Evolutionary conservation across 2,113 vertebrate genomes (phyloP).

Genomic region (Sorex fumeus): DNA sequence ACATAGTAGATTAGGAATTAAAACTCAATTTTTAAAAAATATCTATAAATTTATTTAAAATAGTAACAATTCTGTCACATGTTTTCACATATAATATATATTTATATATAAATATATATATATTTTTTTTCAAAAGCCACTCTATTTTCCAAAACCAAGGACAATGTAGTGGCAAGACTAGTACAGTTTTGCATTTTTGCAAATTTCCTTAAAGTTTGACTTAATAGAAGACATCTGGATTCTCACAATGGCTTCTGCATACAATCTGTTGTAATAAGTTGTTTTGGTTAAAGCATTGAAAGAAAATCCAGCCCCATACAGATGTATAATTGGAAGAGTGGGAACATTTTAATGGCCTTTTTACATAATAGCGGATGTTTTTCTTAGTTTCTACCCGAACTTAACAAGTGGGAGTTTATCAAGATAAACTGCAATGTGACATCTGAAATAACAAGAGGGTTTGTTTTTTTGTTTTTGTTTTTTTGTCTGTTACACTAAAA

Average conservation of each 20-base stretch:
- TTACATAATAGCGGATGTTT: slow-evolving; percentile 8
- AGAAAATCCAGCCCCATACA: slow-evolving; percentile 49
- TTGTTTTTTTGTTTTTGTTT: background rate
- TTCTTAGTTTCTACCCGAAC: slow-evolving; percentile 44
- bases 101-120: too few relatives aligned
- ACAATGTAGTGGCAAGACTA: slow-evolving; percentile 6
- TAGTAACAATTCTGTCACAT: background rate
- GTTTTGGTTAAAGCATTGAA: slow-evolving; percentile 63
- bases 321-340: background rate
- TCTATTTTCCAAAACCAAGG: slow-evolving; percentile 54
- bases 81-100: background rate
- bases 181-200: slow-evolving; percentile 30
- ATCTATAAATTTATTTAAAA: slow-evolving; percentile 22
- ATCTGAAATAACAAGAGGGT: slow-evolving; percentile 25
- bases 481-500: background rate
- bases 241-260: slow-evolving; percentile 37
- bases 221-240: slow-evolving; percentile 64
- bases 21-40: background rate
- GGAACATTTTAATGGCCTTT: background rate
- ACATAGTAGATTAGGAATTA: slow-evolving; percentile 12
- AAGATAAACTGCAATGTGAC: background rate
- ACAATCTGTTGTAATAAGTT: slow-evolving; percentile 22
- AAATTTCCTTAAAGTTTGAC: slow-evolving; percentile 59
- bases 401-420: slow-evolving; percentile 8
- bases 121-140: slow-evolving; percentile 36